Percentiles rank a stretch among this genome's conserved stretches.
Conservation (phyloP, 2,888 invertebrate genomes). For the Galeopsomyia nigrocyanea region DNA sequence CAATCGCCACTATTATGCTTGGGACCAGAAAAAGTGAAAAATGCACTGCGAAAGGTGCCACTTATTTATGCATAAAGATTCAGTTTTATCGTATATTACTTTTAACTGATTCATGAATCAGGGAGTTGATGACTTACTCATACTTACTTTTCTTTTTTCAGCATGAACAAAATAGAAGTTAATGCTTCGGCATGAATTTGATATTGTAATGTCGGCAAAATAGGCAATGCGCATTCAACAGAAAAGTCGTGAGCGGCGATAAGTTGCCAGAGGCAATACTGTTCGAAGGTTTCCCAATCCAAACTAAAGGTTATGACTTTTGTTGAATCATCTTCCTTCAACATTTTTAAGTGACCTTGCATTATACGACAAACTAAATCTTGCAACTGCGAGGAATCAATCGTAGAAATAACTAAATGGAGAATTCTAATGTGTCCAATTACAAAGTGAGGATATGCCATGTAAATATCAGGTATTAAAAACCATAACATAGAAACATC, state of each 20-base stretch:
- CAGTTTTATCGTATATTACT: too few species aligned
- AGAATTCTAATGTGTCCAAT: conserved; percentile 90
- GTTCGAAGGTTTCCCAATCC: conserved; percentile 97
- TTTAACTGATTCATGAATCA: too few species aligned
- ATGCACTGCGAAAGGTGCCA: too few species aligned
- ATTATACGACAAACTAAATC: conserved; percentile 91
- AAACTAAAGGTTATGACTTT: conserved; percentile 86
- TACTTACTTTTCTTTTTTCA: conserved; percentile 87
- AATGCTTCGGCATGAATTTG: conserved; percentile 93
- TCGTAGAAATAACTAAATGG: conserved; percentile 89
- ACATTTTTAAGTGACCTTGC: conserved; percentile 88
- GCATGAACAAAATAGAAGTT: conserved; percentile 88
- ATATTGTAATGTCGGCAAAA: conserved; percentile 83
- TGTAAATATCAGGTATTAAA: conserved; percentile 93
- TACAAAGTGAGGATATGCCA: conserved; percentile 88
- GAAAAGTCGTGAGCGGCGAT: conserved; percentile 94
- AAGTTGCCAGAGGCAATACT: conserved; percentile 97
- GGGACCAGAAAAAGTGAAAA: too few species aligned
- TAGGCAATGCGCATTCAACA: conserved; percentile 88
- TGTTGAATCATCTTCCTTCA: conserved; percentile 83
- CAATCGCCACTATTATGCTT: too few species aligned
- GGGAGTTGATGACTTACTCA: too few species aligned
- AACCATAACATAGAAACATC: conserved; percentile 91
- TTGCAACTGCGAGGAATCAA: conserved; percentile 92
- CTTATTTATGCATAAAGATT: too few species aligned